Base-by-base conservation (phyloP, 2,113 vertebrate species). In the Monarcha castaneiventris region DNA sequence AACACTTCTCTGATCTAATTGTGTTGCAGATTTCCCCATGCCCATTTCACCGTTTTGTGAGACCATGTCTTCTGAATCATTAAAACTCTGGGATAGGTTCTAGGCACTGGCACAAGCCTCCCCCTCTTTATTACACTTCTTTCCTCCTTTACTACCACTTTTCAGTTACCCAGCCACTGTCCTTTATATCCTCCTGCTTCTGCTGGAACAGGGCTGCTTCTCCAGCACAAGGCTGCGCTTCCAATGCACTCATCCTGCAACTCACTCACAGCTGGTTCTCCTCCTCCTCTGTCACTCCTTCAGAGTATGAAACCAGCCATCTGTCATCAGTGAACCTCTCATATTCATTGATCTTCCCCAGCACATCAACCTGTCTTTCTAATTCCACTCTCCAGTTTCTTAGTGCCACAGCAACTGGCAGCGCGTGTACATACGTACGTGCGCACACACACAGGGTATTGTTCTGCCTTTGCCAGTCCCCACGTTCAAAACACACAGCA, bases 181-280 rank as follows among this genome's bases (percentile, higher is more conserved):
- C 77, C 62, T 96, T 94, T 89, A 82, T 73, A 79, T 55, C 68
- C 78, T 84, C 43, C 30, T 75, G 82, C 62, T 94, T 86, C 87
- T 96, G 79, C 93, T 94, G 95, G 90, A 97, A 56, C 22, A 21
- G 49, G 51, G 69, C 69, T 39, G 41, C 43, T 95, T 94, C 84
- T 90, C 89, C 78, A 52, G 87, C 44, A 81, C 37, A 46, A 75
- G 56, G 23, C 89, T 92, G 72, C 27, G 35, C 78, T 74, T 97
- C 91, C 92, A 96, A 94, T 83, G 85, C 61, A 87, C 83, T 97
- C 94, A 94, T 92, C 90, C 81, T 78, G 94, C 86, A 96, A 88
- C 90, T 96, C 26, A 6, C 78, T 97, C 96, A 94, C 96, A 97
- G 90, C 92, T 96, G 95, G 95, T 96, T 94, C 97, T 97, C 96